Evolutionary conservation across 2,888 invertebrate species (phyloP).

Genomic region (Calameuta pallipes): DNA sequence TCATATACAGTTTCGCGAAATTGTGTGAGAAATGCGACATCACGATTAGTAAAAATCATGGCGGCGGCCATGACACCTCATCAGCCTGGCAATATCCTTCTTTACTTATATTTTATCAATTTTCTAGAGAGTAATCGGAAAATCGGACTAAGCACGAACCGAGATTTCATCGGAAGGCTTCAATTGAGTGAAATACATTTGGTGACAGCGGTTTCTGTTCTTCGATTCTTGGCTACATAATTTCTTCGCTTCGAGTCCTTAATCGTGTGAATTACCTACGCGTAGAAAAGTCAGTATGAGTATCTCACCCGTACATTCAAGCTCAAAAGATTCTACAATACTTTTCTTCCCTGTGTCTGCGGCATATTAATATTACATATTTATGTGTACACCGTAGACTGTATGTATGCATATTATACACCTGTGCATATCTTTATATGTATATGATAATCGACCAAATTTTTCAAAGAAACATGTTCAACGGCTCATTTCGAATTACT

Average conservation of each 20-base stretch:
- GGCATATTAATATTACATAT: neutral
- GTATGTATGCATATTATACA: neutral
- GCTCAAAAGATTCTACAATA: neutral
- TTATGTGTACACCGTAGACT: neutral
- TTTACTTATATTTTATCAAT: too few relatives aligned
- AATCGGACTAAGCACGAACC: neutral
- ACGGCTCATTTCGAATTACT: neutral
- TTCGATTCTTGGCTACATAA: neutral
- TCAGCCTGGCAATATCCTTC: too few relatives aligned
- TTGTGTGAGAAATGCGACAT: neutral
- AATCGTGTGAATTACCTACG: too few relatives aligned
- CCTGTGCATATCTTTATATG: neutral
- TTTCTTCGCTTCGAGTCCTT: too few relatives aligned
- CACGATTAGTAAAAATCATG: too few relatives aligned
- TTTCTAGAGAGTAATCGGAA: neutral
- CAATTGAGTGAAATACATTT: neutral
- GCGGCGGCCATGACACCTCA: too few relatives aligned
- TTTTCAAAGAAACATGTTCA: neutral
- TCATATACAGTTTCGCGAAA: neutral
- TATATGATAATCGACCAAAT: neutral
- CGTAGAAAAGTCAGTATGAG: too few relatives aligned
- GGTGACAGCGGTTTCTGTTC: neutral
- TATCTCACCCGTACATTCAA: too few relatives aligned
- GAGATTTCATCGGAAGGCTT: neutral
- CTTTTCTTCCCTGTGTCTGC: neutral